Evolutionary conservation across 2,888 invertebrate genomes (phyloP).

Genomic region (Athalia circularis): DNA sequence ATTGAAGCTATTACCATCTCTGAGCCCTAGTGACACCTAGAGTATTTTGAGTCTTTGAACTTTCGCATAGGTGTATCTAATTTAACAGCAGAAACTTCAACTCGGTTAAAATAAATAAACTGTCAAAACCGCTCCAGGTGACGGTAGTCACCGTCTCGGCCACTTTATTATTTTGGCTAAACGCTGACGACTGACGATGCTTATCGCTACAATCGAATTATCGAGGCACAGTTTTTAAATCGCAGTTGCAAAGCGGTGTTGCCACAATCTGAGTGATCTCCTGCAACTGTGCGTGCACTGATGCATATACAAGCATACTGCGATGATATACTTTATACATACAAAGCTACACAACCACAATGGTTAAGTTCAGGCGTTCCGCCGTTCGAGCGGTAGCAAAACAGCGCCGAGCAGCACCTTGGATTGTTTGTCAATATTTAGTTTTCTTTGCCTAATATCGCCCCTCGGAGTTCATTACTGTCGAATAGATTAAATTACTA

Average conservation of each 20-base stretch:
- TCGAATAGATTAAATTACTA: not conserved
- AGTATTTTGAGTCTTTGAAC: not conserved
- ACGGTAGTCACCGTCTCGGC: too few species aligned
- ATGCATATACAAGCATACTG: too few species aligned
- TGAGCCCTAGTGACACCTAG: constrained; percentile 11
- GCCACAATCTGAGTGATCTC: constrained; percentile 6
- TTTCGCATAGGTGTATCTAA: constrained; percentile 9
- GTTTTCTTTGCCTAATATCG: constrained; percentile 24
- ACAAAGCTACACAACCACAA: constrained; percentile 50
- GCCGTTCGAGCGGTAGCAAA: constrained; percentile 55
- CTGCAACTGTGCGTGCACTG: too few species aligned
- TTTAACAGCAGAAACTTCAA: constrained; percentile 13
- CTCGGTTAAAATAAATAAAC: not conserved
- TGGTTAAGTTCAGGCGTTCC: constrained; percentile 59
- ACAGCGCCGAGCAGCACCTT: constrained; percentile 49
- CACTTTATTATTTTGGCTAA: constrained; percentile 10
- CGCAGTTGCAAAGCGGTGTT: constrained; percentile 29
- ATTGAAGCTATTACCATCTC: constrained; percentile 30
- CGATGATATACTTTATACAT: not conserved
- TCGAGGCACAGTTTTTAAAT: constrained; percentile 34
- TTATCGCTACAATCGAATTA: constrained; percentile 26
- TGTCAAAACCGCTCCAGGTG: too few species aligned
- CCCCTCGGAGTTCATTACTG: not conserved
- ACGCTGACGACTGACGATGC: too few species aligned
- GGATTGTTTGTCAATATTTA: constrained; percentile 63